phyloP scores from a whole-genome alignment of 2,888 invertebrate species.

The Apomyelois bistriatella region DNA sequence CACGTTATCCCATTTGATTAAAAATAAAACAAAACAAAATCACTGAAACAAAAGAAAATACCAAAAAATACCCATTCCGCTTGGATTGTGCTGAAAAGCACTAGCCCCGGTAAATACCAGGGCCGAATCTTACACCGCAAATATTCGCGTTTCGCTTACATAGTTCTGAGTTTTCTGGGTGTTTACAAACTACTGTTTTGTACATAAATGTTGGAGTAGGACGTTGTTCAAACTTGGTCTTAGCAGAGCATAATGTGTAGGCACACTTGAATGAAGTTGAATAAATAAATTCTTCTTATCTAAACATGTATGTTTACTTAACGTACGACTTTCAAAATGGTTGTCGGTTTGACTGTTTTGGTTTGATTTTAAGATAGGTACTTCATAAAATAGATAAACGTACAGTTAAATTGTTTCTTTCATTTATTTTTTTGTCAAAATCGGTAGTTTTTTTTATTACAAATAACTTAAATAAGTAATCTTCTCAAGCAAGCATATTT shows the following conservation, averaged over 20 bases:
- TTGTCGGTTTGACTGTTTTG: too few relatives aligned
- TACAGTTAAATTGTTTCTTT: too few relatives aligned
- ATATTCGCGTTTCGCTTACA: neutral
- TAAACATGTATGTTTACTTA: too few relatives aligned
- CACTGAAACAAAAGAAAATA: neutral
- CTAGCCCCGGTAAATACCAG: neutral
- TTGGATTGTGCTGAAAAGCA: neutral
- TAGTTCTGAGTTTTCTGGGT: neutral
- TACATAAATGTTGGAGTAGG: neutral
- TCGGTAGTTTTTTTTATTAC: too few relatives aligned
- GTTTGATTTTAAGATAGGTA: too few relatives aligned
- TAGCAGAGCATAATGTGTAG: neutral
- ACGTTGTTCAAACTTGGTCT: neutral
- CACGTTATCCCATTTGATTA: too few relatives aligned
- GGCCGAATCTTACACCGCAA: neutral
- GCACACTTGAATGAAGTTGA: neutral
- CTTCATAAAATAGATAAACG: too few relatives aligned
- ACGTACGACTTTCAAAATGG: too few relatives aligned
- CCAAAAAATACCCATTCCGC: neutral
- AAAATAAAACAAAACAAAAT: too few relatives aligned
- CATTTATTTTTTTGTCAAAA: too few relatives aligned
- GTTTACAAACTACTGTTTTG: conserved; percentile 1
- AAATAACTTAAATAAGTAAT: too few relatives aligned
- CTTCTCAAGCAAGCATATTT: too few relatives aligned
- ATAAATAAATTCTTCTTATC: neutral